phyloP scores from a whole-genome alignment of 1,140 invertebrate genomes.

The Cyclina sinensis region DNA sequence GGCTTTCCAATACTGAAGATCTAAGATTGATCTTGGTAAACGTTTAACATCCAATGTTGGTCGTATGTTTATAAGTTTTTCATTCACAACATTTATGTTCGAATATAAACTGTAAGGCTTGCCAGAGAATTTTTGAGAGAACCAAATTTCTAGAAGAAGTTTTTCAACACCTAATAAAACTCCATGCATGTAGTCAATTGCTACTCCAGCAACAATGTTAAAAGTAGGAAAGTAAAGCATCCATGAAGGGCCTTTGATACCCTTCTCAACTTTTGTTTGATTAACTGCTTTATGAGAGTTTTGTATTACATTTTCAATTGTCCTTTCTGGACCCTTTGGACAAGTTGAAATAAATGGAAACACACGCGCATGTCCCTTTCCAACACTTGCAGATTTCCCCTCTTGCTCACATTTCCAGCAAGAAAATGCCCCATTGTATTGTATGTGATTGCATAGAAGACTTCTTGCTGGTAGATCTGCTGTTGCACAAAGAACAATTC shows the following conservation, averaged over 20 bases:
- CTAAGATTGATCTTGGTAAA: conserved; percentile 68
- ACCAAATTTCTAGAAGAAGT: conserved; percentile 65
- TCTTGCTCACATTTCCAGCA: conserved; percentile 67
- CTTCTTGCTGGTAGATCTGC: conserved; percentile 67
- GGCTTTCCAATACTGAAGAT: too few relatives aligned
- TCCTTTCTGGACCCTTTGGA: conserved; percentile 56
- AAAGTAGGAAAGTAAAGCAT: conserved; percentile 55
- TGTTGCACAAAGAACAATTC: conserved; percentile 57
- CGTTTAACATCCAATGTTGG: conserved; percentile 67
- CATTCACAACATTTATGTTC: conserved; percentile 22
- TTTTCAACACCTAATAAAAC: too few relatives aligned
- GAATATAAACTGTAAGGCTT: conserved; percentile 24
- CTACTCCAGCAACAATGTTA: conserved; percentile 57
- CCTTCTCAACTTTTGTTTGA: conserved; percentile 15
- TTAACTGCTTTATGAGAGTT: conserved; percentile 39
- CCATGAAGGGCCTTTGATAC: conserved; percentile 67
- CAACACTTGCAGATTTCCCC: conserved; percentile 57
- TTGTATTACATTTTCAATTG: not conserved
- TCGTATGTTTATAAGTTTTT: conserved; percentile 33
- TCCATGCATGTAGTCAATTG: conserved; percentile 75
- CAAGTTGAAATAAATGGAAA: conserved; percentile 28
- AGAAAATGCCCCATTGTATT: conserved; percentile 67
- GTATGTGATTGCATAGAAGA: conserved; percentile 63
- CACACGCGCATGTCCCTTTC: conserved; percentile 40
- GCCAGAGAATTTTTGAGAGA: not conserved